Evolutionary conservation across 2,888 invertebrate species (phyloP), one percentile per base, ranked within the genome.

Genomic region (Holacanthella duospinosa): DNA sequence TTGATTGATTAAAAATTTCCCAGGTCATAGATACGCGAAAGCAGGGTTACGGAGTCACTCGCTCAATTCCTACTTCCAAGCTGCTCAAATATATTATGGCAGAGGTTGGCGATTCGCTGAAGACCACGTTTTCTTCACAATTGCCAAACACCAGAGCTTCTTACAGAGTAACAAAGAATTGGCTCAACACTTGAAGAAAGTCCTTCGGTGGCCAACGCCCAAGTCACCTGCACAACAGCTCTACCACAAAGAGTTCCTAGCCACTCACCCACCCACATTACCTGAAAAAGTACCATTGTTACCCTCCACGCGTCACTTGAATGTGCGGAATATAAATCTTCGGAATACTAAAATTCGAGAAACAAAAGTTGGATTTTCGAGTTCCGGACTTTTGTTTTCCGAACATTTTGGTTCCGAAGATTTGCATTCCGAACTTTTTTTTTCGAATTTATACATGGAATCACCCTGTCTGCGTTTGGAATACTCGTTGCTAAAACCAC

Each of bases 51-150:
- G 89, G 68, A 89, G 87, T 76, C 96, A 96, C 79, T 90, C 94
- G 0, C 82, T 94, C 66, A 82, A 94, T 70, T 91, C 93, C 75
- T 96, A 96, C 75, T 86, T 86, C 68, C 93, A 93, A 78, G 93
- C 95, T 9, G 86, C 89, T 78, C 77, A 87, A 84, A 84, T 89
- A 55, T 89, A 88, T 77, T 81, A 82, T 68, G 81, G 81, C 55
- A 87, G 87, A 74, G 87, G 88, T 3, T 96, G 95, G 95, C 87
- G 88, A 70, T 82, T 93, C 71, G 91, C 95, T 3, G 90, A 92
- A 78, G 94, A 96, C 81, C 95, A 96, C 78, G 93, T 96, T 74
- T 88, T 93, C 79, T 93, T 90, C 77, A 93, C 93, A 4, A 87
- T 95, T 75, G 94, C 93, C 1, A 85, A 92, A 70, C 88, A 93